These are phyloP conservation scores for Charaxes varanes DNA, from an alignment of 1,140 invertebrate genomes.

Conservation along the genomic window DNA sequence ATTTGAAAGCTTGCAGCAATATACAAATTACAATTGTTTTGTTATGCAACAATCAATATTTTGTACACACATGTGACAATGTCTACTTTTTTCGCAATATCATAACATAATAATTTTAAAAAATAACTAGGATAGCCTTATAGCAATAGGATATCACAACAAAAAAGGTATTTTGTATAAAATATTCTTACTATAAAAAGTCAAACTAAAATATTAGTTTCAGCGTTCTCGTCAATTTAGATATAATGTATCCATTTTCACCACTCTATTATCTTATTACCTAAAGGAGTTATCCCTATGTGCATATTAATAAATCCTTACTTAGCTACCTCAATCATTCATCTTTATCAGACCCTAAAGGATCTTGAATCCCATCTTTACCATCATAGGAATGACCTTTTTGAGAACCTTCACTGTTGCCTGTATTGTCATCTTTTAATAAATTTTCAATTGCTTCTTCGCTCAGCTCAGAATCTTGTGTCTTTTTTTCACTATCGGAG, in stretches of 20 bases:
- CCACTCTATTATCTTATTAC: slow-evolving; percentile 2
- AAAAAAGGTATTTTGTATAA: too few species aligned
- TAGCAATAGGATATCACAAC: too few species aligned
- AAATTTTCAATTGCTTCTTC: slow-evolving; percentile 53
- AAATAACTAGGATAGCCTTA: too few species aligned
- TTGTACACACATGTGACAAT: too few species aligned
- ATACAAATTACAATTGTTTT: too few species aligned
- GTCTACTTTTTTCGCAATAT: too few species aligned
- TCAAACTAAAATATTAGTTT: too few species aligned
- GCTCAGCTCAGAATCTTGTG: slow-evolving; percentile 38
- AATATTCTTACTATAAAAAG: too few species aligned
- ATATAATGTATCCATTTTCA: background rate
- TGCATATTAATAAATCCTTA: slow-evolving; percentile 3
- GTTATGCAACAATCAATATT: too few species aligned
- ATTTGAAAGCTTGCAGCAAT: too few species aligned
- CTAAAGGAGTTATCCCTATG: slow-evolving; percentile 7
- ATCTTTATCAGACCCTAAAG: slow-evolving; percentile 2
- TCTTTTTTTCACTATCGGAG: slow-evolving; percentile 26
- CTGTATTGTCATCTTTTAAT: slow-evolving; percentile 37
- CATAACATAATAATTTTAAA: too few species aligned
- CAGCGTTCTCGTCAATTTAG: background rate
- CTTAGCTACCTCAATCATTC: background rate
- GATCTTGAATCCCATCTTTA: slow-evolving; percentile 16
- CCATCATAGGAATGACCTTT: slow-evolving; percentile 27
- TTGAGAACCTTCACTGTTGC: slow-evolving; percentile 16